Conservation (phyloP, 1,140 invertebrate genomes). For the Calliphora vicina region DNA sequence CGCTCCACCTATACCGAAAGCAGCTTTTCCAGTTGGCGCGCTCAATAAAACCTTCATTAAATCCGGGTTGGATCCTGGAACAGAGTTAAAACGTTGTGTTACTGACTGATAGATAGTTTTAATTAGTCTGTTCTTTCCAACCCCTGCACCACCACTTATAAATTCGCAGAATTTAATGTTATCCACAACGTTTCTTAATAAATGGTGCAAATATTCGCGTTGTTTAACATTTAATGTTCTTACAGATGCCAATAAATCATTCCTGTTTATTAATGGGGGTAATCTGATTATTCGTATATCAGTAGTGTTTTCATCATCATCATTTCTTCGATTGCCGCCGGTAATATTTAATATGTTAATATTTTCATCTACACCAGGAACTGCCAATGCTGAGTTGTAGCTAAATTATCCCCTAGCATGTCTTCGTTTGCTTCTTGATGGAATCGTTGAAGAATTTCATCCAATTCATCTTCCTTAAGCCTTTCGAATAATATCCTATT, state of each 20-base stretch:
- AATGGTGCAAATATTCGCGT: neutral
- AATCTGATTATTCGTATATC: too few relatives aligned
- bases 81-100: neutral
- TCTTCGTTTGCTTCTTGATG: neutral
- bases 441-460: neutral
- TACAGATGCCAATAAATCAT: neutral
- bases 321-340: too few relatives aligned
- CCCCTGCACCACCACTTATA: neutral
- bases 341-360: too few relatives aligned
- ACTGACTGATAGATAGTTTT: neutral
- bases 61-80: neutral
- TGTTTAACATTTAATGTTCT: neutral
- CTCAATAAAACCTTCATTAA: neutral
- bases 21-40: slow-evolving; percentile 11
- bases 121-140: neutral
- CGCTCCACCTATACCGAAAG: too few relatives aligned
- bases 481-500: neutral
- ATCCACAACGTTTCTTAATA: neutral
- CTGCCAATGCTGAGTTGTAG: neutral
- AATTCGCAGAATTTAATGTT: neutral
- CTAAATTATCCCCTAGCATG: neutral
- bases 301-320: too few relatives aligned
- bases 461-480: neutral
- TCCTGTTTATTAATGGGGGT: too few relatives aligned
- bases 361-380: too few relatives aligned